Evolutionary conservation across 2,113 vertebrate species (phyloP).

Genomic region (Alligator sinensis): DNA sequence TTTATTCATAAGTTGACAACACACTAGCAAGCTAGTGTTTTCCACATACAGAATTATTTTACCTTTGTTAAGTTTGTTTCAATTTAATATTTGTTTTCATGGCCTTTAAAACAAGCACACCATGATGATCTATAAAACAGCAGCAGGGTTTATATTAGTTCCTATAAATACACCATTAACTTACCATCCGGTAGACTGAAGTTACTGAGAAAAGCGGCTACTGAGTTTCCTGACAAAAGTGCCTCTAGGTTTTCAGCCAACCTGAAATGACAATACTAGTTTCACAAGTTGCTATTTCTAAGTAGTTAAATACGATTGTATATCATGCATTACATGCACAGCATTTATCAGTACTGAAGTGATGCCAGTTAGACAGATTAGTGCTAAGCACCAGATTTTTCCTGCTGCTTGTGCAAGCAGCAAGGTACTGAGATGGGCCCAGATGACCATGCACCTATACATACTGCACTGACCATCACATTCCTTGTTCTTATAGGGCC

Average conservation of each 20-base stretch:
- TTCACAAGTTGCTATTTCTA: neutral
- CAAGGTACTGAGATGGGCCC: neutral
- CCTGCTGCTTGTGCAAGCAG: neutral
- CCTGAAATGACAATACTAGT: slow-evolving; percentile 56
- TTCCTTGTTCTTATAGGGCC: neutral
- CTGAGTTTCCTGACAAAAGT: slow-evolving; percentile 3
- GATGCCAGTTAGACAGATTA: neutral
- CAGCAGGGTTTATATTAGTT: neutral
- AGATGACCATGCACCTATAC: neutral
- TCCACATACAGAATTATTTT: neutral
- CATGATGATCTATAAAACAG: neutral
- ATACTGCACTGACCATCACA: neutral
- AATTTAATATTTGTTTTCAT: neutral
- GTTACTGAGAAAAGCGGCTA: slow-evolving; percentile 18
- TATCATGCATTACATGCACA: neutral
- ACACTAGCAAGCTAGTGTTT: neutral
- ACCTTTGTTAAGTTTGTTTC: neutral
- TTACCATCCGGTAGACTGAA: slow-evolving; percentile 53
- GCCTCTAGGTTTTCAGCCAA: slow-evolving; percentile 52
- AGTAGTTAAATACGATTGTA: fast-evolving
- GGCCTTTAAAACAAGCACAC: neutral
- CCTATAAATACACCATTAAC: slow-evolving; percentile 6
- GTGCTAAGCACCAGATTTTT: neutral
- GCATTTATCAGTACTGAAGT: neutral
- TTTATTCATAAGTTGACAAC: neutral